Evolutionary conservation across 2,888 invertebrate genomes (phyloP).

Genomic region (Napeogenes inachia): DNA sequence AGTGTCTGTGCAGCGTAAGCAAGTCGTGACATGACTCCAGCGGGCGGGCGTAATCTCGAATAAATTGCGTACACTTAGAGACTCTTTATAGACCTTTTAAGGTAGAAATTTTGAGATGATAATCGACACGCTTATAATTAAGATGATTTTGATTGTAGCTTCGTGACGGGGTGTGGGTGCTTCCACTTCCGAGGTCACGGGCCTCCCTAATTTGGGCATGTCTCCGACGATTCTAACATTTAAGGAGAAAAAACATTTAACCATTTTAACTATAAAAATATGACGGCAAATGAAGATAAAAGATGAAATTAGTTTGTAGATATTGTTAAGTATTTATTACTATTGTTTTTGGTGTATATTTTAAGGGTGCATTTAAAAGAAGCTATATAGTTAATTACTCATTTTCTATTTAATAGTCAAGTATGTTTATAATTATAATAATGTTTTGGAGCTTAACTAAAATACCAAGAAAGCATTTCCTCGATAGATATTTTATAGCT

Average conservation of each 20-base stretch:
- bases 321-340: too few species aligned
- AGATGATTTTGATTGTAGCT: conserved; percentile 62
- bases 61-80: conserved; percentile 73
- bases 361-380: too few species aligned
- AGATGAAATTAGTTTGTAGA: too few species aligned
- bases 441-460: not conserved
- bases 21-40: conserved; percentile 68
- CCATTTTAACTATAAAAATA: not conserved
- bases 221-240: conserved; percentile 21
- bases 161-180: conserved; percentile 74
- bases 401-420: too few species aligned
- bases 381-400: too few species aligned
- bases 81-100: conserved; percentile 76
- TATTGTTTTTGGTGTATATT: too few species aligned
- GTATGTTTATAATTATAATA: not conserved
- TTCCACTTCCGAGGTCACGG: conserved; percentile 71
- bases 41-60: conserved; percentile 65
- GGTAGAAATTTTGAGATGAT: conserved; percentile 75
- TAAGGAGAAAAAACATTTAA: conserved; percentile 16
- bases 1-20: conserved; percentile 56
- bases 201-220: conserved; percentile 30
- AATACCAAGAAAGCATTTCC: not conserved
- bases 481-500: not conserved
- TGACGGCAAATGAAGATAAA: too few species aligned
- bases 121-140: conserved; percentile 77